Conservation (phyloP, 1,140 invertebrate species). For the Eciton burchellii region DNA sequence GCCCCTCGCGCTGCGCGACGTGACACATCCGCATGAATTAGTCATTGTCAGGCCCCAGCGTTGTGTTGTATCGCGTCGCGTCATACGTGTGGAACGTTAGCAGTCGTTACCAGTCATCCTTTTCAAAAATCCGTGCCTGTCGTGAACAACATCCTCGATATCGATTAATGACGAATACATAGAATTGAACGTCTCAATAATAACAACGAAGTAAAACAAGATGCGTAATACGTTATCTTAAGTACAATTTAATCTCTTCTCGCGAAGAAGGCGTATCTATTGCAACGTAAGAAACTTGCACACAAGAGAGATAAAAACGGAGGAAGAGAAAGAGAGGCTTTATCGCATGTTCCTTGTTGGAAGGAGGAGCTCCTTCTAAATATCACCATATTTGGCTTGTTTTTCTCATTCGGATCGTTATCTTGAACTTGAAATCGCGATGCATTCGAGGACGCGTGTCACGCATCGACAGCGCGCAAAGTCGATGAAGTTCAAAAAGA, state of each 20-base stretch:
- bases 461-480: background rate
- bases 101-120: background rate
- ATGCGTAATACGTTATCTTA: no score
- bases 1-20: conserved; percentile 15
- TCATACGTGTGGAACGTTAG: conserved; percentile 50
- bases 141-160: background rate
- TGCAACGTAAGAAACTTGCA: conserved; percentile 23
- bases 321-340: background rate
- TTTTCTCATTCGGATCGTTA: conserved; percentile 1
- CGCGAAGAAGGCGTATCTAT: no score
- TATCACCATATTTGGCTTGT: conserved; percentile 32
- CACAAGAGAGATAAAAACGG: conserved; percentile 10
- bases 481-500: background rate
- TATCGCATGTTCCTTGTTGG: background rate
- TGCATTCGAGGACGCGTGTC: background rate
- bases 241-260: no score
- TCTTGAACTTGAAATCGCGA: background rate
- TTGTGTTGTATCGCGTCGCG: background rate
- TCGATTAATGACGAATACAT: background rate
- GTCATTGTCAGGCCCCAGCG: conserved; percentile 15
- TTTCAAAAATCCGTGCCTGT: background rate
- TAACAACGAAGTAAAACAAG: no score
- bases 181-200: background rate
- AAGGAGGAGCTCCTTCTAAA: conserved; percentile 5
- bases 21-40: conserved; percentile 46